A percentile compares a stretch with the other conserved stretches of the same genome.
Evolutionary conservation across 1,140 invertebrate genomes (phyloP).

Genomic region (Caenorhabditis remanei): DNA sequence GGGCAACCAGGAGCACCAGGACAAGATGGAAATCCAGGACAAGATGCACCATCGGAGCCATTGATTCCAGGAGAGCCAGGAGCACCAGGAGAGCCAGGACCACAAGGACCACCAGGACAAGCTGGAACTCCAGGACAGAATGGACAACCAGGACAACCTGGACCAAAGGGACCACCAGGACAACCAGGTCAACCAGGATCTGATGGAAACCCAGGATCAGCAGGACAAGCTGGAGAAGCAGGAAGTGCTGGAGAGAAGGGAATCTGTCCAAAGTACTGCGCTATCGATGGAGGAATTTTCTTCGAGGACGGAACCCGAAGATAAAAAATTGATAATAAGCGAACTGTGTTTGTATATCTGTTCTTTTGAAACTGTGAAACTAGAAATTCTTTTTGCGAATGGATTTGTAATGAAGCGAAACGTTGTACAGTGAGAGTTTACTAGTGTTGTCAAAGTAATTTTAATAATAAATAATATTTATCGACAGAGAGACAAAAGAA

Average conservation of each 20-base stretch:
- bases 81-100: conserved; percentile 60
- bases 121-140: conserved; percentile 64
- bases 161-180: conserved; percentile 36
- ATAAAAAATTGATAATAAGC: conserved; percentile 18
- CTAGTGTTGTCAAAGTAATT: neutral
- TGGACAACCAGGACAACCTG: conserved; percentile 51
- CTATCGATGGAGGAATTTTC: conserved; percentile 57
- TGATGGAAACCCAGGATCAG: conserved; percentile 45
- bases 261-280: conserved; percentile 57
- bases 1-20: conserved; percentile 66
- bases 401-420: conserved; percentile 5
- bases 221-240: conserved; percentile 25
- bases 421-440: neutral
- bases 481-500: neutral
- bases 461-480: conserved; percentile 29
- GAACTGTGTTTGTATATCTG: conserved; percentile 1
- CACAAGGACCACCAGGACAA: conserved; percentile 64
- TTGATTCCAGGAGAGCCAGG: conserved; percentile 63
- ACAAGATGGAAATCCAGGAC: conserved; percentile 61
- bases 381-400: neutral
- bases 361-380: neutral
- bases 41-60: conserved; percentile 61
- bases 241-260: conserved; percentile 44
- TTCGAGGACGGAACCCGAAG: conserved; percentile 44
- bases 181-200: conserved; percentile 44